Conservation (phyloP, 2,888 invertebrate genomes). For the Nemotelus nigrinus region DNA sequence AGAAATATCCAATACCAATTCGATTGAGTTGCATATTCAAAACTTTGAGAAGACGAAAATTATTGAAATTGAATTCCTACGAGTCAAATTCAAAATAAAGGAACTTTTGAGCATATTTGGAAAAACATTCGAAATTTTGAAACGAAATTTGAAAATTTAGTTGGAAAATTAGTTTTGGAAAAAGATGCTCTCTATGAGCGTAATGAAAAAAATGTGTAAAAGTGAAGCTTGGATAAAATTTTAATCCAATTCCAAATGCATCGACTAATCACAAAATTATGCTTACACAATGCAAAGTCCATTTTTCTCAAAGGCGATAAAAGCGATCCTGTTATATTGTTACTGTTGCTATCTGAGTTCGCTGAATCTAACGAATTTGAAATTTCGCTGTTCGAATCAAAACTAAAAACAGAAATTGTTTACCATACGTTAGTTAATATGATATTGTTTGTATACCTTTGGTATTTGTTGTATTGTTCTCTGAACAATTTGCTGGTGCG, state of each 20-base stretch:
- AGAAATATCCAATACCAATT: slow-evolving; percentile 4
- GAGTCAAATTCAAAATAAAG: not conserved
- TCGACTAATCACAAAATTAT: not conserved
- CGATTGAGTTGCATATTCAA: not conserved
- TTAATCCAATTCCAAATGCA: not conserved
- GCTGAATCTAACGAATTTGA: slow-evolving; percentile 65
- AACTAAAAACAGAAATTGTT: slow-evolving; percentile 53
- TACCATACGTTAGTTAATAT: not conserved
- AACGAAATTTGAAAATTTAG: not conserved
- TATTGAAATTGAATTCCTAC: not conserved
- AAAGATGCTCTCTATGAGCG: slow-evolving; percentile 23
- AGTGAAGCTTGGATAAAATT: slow-evolving; percentile 3
- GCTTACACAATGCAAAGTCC: slow-evolving; percentile 88
- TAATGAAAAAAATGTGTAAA: not conserved
- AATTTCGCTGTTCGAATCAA: slow-evolving; percentile 65
- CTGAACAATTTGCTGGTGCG: slow-evolving; percentile 66
- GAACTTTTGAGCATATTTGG: not conserved
- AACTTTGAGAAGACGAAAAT: not conserved
- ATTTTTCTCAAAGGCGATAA: slow-evolving; percentile 75
- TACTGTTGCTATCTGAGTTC: slow-evolving; percentile 54
- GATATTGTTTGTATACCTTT: slow-evolving; percentile 55
- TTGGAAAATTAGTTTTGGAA: slow-evolving; percentile 6
- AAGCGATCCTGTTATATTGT: slow-evolving; percentile 58
- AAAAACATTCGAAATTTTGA: not conserved
- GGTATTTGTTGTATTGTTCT: slow-evolving; percentile 60